These are phyloP conservation scores for Tringa solitaria DNA, from an alignment of 2,113 vertebrate species.

Conservation along the genomic window DNA sequence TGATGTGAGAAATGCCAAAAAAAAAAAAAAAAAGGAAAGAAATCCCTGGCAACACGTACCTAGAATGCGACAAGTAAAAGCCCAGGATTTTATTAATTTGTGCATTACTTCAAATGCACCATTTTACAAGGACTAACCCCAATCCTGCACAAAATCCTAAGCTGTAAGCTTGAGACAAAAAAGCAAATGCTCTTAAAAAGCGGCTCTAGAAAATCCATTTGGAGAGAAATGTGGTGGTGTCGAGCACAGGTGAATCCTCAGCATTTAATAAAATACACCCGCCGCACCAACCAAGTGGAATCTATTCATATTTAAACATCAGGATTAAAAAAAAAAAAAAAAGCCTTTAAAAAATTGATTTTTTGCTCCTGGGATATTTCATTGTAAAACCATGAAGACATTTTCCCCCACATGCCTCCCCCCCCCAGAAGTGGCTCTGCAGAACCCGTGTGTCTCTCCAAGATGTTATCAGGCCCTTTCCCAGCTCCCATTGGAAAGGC, in stretches of 20 bases:
- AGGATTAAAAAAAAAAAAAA: neutral
- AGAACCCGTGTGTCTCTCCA: neutral
- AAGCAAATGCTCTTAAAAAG: conserved; percentile 35
- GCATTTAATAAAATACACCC: neutral
- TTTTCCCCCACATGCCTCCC: neutral
- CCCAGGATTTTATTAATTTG: conserved; percentile 40
- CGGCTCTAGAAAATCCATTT: neutral
- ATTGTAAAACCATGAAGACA: neutral
- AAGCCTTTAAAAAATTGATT: neutral
- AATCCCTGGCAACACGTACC: neutral
- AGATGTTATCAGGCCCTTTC: neutral
- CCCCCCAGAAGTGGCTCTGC: neutral
- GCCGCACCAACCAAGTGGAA: neutral
- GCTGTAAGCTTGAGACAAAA: conserved; percentile 48
- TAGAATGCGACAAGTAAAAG: neutral
- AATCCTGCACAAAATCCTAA: conserved; percentile 63
- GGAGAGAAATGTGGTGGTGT: neutral
- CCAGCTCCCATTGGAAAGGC: neutral
- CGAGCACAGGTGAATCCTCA: neutral
- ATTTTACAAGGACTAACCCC: conserved; percentile 36
- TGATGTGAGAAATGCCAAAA: neutral
- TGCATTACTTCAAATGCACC: conserved; percentile 16
- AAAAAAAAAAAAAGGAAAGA: neutral
- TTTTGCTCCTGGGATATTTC: neutral
- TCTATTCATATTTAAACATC: neutral